These are phyloP conservation scores for Anthoptus insignis DNA, from an alignment of 2,888 invertebrate species.

Conservation along the genomic window DNA sequence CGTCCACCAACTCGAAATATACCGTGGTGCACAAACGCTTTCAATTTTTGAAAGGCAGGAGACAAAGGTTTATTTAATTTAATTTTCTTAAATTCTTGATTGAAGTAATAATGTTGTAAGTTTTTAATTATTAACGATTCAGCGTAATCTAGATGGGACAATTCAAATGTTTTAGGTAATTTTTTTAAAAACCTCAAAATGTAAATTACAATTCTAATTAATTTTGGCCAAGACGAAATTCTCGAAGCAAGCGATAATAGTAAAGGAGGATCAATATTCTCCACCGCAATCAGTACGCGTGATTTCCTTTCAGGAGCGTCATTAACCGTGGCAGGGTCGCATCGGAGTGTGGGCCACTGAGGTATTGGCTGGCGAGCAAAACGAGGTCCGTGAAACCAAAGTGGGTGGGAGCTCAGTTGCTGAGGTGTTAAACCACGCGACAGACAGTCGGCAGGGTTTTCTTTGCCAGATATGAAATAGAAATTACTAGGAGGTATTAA, in stretches of 20 bases:
- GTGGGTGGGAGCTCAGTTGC: not conserved
- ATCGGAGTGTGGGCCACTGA: not conserved
- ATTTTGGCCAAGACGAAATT: constrained; percentile 21
- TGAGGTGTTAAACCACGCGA: not conserved
- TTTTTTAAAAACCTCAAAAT: constrained; percentile 11
- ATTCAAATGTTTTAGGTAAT: constrained; percentile 10
- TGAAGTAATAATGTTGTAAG: constrained; percentile 12
- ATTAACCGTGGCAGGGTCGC: not conserved
- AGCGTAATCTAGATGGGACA: constrained; percentile 7
- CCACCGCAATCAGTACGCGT: not conserved
- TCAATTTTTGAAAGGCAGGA: constrained; percentile 16
- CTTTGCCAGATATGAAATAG: constrained; percentile 33
- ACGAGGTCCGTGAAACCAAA: not conserved
- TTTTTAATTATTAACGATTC: constrained; percentile 19
- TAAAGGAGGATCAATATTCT: not conserved
- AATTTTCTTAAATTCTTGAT: constrained; percentile 1
- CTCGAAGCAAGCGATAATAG: constrained; percentile 2
- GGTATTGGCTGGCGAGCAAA: not conserved
- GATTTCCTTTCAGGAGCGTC: constrained; percentile 7
- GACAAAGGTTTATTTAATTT: not conserved
- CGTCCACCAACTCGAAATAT: constrained; percentile 9
- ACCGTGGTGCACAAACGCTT: constrained; percentile 18
- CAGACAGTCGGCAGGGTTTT: constrained; percentile 28
- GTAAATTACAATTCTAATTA: constrained; percentile 17
- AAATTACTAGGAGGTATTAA: constrained; percentile 10